phyloP scores from a whole-genome alignment of 2,888 invertebrate species.

The Coelinius sp. region DNA sequence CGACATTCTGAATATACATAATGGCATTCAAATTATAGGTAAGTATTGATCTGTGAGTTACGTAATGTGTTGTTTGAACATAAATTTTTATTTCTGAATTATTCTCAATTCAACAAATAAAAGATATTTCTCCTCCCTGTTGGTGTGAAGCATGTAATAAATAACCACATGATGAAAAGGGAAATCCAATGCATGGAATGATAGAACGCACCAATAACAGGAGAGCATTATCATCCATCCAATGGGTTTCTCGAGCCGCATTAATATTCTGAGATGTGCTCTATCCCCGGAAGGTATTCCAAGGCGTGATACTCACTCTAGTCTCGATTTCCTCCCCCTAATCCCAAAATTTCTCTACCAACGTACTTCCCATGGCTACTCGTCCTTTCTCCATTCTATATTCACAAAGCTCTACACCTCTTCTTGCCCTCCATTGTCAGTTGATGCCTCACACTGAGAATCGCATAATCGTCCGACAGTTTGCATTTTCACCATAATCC shows the following conservation, averaged over 20 bases:
- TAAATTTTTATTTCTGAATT: too few relatives aligned
- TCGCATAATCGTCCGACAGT: conserved; percentile 51
- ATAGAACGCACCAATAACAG: not conserved
- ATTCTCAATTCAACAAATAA: too few relatives aligned
- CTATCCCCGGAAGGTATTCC: conserved; percentile 57
- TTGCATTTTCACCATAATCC: conserved; percentile 55
- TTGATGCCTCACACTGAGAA: conserved; percentile 34
- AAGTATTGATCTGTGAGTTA: not conserved
- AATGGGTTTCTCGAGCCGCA: conserved; percentile 39
- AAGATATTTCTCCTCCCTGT: too few relatives aligned
- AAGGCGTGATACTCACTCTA: conserved; percentile 52
- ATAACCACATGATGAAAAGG: not conserved
- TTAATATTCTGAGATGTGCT: conserved; percentile 61
- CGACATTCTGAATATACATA: not conserved
- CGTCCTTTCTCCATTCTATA: conserved; percentile 14
- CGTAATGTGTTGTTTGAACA: not conserved
- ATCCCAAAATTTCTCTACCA: conserved; percentile 55
- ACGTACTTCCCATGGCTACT: conserved; percentile 33
- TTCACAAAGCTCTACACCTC: conserved; percentile 10
- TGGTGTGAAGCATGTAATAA: not conserved
- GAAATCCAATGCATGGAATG: not conserved
- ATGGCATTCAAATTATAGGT: not conserved
- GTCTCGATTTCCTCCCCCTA: conserved; percentile 56
- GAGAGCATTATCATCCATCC: conserved; percentile 3
- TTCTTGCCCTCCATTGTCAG: conserved; percentile 24